phyloP scores from a whole-genome alignment of 2,797 vertebrate species.

The Holocentrus rufus region DNA sequence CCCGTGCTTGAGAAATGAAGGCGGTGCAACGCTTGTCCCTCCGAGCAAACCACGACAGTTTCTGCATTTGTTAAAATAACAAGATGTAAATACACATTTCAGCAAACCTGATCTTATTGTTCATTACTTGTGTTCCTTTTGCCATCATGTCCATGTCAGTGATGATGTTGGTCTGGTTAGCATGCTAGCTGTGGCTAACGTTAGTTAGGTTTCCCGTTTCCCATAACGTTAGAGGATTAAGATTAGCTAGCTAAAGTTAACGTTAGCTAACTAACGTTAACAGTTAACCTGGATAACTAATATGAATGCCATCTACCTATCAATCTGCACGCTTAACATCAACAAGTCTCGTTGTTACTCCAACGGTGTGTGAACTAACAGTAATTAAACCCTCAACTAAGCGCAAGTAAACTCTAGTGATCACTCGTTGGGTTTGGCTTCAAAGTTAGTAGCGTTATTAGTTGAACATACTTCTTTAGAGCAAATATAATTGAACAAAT shows the following conservation, averaged over 20 bases:
- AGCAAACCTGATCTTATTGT: neutral
- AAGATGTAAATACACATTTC: rapidly evolving
- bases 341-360: too few species aligned
- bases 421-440: too few species aligned
- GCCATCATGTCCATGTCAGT: neutral
- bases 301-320: constrained; percentile 10
- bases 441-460: too few species aligned
- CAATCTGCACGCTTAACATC: neutral
- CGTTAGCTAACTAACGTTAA: neutral
- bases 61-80: neutral
- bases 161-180: neutral
- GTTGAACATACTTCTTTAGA: too few species aligned
- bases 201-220: neutral
- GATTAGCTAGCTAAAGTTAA: constrained; percentile 14
- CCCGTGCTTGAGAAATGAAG: constrained; percentile 29
- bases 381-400: neutral
- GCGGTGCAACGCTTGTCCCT: constrained; percentile 27
- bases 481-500: too few species aligned
- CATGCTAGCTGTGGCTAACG: neutral
- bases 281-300: constrained; percentile 23
- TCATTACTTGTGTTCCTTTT: neutral
- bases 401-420: too few species aligned
- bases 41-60: constrained; percentile 45
- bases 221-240: constrained; percentile 24
- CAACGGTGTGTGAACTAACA: neutral